A percentile compares a stretch with the other conserved stretches of the same genome.
These are phyloP conservation scores for Platycheirus albimanus DNA, from an alignment of 2,888 invertebrate species.

Conservation along the genomic window DNA sequence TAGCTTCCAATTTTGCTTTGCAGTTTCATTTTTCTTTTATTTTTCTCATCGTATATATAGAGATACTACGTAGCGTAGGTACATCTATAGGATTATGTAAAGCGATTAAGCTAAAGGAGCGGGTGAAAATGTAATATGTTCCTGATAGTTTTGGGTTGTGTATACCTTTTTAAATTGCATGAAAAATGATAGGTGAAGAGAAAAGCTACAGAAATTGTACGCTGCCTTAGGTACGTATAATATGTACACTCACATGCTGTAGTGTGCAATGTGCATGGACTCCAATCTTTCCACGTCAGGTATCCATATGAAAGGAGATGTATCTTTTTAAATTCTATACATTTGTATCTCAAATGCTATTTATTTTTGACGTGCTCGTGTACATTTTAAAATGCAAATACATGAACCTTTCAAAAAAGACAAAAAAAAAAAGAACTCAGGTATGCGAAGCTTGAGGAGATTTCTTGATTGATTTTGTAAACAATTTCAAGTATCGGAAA, in stretches of 20 bases:
- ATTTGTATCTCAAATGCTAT: constrained; percentile 13
- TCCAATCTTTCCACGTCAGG: constrained; percentile 20
- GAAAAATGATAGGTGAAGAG: constrained; percentile 48
- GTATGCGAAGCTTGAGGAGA: not conserved
- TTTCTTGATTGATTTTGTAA: not conserved
- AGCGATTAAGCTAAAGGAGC: constrained; percentile 62
- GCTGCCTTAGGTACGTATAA: not conserved
- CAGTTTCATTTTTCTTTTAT: constrained; percentile 26
- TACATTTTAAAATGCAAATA: not conserved
- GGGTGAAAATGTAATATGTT: constrained; percentile 55
- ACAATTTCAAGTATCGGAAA: not conserved
- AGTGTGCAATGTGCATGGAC: not conserved
- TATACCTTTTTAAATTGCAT: constrained; percentile 57
- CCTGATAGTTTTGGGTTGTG: constrained; percentile 48
- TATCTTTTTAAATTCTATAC: constrained; percentile 14
- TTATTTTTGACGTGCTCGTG: not conserved
- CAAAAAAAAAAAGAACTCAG: not conserved
- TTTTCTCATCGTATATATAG: not conserved
- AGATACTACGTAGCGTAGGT: not conserved
- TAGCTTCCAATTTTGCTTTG: constrained; percentile 10
- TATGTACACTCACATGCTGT: not conserved
- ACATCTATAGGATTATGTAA: constrained; percentile 43
- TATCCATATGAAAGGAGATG: not conserved
- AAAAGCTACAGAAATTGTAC: not conserved
- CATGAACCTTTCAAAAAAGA: not conserved